Evolutionary conservation across 2,113 vertebrate genomes (phyloP), one percentile per base, ranked within the genome.

Genomic region (Mystacornis crossleyi): DNA sequence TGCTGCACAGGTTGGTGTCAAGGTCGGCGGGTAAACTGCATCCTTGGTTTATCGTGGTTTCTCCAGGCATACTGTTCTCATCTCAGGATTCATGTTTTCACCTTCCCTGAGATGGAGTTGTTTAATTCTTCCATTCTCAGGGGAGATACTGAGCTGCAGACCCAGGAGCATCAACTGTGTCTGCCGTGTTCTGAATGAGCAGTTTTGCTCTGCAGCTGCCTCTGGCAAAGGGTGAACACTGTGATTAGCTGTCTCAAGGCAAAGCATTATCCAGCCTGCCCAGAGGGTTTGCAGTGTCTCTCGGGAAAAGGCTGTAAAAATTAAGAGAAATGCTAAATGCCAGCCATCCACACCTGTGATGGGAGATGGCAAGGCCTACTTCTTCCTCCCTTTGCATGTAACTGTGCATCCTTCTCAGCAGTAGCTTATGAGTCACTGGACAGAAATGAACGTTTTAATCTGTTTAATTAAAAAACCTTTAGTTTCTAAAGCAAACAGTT

Each of bases 1-100:
- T 16, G 96, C 97, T 5, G 81, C 98, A 51, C 99, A 99, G 98
- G 99, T 99, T 95, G 94, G 95, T 93, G 89, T 79, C n/a, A 19
- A 36, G 53, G 72, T 45, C 74, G 23, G 5, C 25, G 55, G 20
- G 23, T 51, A 81, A 81, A 62, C 26, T 19, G 38, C 40, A 60
- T 40, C 34, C 65, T 66, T 38, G 13, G 1, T n/a, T 83, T 40
- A 23, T 23, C 86, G 71, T 67, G 47, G 21, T 88, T 24, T 71
- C 33, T 84, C n/a, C 65, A 81, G 72, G 48, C 6, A 1, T 50
- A 28, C 10, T 1, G 5, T 43, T 90, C n/a, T 83, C 34, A 43
- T 86, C 67, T 90, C 74, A 45, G 55, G 28, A 85, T 43, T 93
- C 36, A 10, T n/a, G 25, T 34, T 86, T 80, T 88, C 34, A 53